phyloP scores from a whole-genome alignment of 1,140 invertebrate species.

The Microvelia longipes region DNA sequence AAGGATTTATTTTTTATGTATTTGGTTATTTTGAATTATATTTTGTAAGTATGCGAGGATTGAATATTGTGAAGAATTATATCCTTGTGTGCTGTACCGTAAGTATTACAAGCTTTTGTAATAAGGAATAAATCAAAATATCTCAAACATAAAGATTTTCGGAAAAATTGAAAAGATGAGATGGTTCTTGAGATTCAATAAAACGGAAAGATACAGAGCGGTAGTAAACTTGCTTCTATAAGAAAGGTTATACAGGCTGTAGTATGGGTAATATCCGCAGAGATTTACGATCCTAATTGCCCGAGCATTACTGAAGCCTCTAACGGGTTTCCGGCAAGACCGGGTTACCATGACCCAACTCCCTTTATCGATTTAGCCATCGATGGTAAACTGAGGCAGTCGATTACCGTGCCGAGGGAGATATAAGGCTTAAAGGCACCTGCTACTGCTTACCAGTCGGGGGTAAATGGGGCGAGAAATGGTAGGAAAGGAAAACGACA shows the following conservation, averaged over 20 bases:
- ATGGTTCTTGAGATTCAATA: not conserved
- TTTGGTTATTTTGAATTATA: not conserved
- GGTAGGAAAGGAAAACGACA: too few species aligned
- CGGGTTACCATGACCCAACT: not conserved
- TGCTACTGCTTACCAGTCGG: too few species aligned
- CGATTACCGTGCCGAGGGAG: not conserved
- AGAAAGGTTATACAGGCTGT: not conserved
- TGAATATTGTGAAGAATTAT: not conserved
- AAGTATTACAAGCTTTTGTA: not conserved
- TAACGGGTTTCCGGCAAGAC: not conserved
- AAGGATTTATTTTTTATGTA: not conserved
- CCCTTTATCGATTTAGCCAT: not conserved
- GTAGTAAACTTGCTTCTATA: not conserved
- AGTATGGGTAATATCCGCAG: not conserved
- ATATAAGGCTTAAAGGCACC: not conserved
- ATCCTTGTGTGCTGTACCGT: not conserved
- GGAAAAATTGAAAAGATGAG: not conserved
- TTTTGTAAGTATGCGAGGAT: not conserved
- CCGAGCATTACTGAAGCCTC: not conserved
- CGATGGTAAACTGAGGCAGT: not conserved
- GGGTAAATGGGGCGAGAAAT: not conserved
- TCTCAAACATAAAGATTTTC: not conserved
- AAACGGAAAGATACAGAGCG: not conserved
- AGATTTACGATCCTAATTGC: not conserved
- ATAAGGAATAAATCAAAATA: not conserved